These are phyloP conservation scores for Metaphire vulgaris DNA, from an alignment of 1,140 invertebrate species.

Conservation along the genomic window DNA sequence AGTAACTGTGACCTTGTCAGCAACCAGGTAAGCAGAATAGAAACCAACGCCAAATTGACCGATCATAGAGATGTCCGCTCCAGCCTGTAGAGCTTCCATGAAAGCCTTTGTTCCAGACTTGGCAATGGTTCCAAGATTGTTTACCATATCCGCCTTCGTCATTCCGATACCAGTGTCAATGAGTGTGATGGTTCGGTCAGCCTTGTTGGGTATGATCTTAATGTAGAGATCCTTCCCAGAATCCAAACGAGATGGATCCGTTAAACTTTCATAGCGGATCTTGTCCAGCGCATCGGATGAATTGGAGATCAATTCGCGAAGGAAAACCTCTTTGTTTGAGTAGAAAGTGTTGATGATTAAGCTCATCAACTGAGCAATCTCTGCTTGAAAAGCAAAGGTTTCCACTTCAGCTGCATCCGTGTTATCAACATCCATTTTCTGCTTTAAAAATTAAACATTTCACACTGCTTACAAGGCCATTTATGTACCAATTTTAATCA, in stretches of 20 bases:
- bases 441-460: too few relatives aligned
- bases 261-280: slow-evolving; percentile 76
- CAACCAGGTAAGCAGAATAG: slow-evolving; percentile 96
- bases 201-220: slow-evolving; percentile 83
- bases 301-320: slow-evolving; percentile 89
- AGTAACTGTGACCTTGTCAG: slow-evolving; percentile 83
- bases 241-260: slow-evolving; percentile 77
- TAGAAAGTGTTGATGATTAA: slow-evolving; percentile 99
- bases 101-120: slow-evolving; percentile 93
- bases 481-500: too few relatives aligned
- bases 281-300: slow-evolving; percentile 72
- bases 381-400: slow-evolving; percentile 77
- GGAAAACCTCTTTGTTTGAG: slow-evolving; percentile 99
- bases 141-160: slow-evolving; percentile 90
- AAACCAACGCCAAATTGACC: slow-evolving; percentile 96
- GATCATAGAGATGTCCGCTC: slow-evolving; percentile 93
- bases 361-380: slow-evolving; percentile 88
- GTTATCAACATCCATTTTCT: neutral
- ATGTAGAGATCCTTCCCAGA: slow-evolving; percentile 78
- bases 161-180: slow-evolving; percentile 92
- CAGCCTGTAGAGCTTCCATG: slow-evolving; percentile 88
- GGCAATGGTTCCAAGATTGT: slow-evolving; percentile 91
- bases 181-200: slow-evolving; percentile 77
- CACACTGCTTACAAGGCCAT: too few relatives aligned
- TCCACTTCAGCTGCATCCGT: slow-evolving; percentile 52